Percentiles rank a stretch among this genome's conserved stretches.
Conservation (phyloP, 2,113 vertebrate species). For the Bambusicola thoracicus region DNA sequence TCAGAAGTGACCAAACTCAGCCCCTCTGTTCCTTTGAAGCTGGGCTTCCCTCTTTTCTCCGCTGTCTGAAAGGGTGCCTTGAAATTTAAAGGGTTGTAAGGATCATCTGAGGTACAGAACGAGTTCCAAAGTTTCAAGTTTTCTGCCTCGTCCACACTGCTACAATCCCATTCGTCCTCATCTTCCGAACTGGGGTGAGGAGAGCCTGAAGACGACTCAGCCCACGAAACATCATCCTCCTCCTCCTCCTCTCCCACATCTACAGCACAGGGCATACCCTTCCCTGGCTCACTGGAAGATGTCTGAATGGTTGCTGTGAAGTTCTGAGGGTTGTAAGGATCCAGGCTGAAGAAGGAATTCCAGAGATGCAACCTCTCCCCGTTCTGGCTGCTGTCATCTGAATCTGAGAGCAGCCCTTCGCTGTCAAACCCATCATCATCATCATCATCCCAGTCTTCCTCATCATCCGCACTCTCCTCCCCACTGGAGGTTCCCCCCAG, state of each 20-base stretch:
- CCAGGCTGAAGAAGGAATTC: slow-evolving; percentile 83
- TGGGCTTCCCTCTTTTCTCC: slow-evolving; percentile 56
- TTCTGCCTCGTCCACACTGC: slow-evolving; percentile 84
- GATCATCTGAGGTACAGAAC: slow-evolving; percentile 86
- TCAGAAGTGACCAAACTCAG: neutral
- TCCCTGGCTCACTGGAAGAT: neutral
- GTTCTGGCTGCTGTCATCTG: slow-evolving; percentile 64
- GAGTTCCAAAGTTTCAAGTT: slow-evolving; percentile 86
- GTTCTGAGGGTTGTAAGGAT: slow-evolving; percentile 90
- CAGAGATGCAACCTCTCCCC: slow-evolving; percentile 81
- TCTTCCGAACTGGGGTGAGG: slow-evolving; percentile 35
- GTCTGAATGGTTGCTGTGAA: slow-evolving; percentile 86
- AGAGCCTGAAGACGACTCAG: slow-evolving; percentile 53
- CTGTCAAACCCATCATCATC: slow-evolving; percentile 90
- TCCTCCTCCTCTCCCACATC: neutral
- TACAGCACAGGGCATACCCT: neutral
- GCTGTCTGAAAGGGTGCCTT: slow-evolving; percentile 81
- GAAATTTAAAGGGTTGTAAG: slow-evolving; percentile 92
- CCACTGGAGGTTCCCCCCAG: slow-evolving; percentile 87
- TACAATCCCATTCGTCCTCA: slow-evolving; percentile 79
- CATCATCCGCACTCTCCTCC: slow-evolving; percentile 72
- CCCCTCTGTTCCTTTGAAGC: neutral
- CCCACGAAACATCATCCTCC: slow-evolving; percentile 3
- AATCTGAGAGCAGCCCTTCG: slow-evolving; percentile 80
- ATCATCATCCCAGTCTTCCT: slow-evolving; percentile 71